Evolutionary conservation across 2,888 invertebrate genomes (phyloP).

Genomic region (Agrilus mali): DNA sequence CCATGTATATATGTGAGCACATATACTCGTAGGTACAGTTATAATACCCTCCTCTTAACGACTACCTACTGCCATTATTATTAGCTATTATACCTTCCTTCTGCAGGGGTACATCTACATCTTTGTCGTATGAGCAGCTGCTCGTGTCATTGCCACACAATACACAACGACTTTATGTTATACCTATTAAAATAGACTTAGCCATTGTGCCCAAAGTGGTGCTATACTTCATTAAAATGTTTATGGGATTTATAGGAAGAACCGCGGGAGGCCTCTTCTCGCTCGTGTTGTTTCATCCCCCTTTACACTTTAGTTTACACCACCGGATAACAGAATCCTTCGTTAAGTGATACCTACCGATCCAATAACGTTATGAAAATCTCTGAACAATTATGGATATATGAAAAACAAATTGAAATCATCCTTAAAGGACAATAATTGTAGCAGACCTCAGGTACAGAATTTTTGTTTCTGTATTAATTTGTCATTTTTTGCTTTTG

Average conservation of each 20-base stretch:
- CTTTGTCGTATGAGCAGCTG: constrained; percentile 26
- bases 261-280: constrained; percentile 22
- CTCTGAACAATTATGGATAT: no score
- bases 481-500: no score
- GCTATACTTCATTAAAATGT: constrained; percentile 34
- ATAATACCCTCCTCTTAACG: constrained; percentile 16
- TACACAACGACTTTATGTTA: constrained; percentile 26
- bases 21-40: not conserved
- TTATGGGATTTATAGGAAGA: constrained; percentile 29
- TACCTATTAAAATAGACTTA: constrained; percentile 34
- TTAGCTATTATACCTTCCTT: not conserved
- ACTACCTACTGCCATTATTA: constrained; percentile 1
- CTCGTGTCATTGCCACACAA: constrained; percentile 28
- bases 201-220: constrained; percentile 31
- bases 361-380: no score
- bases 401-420: no score
- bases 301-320: no score
- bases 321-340: no score
- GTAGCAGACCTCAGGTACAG: no score
- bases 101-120: constrained; percentile 1
- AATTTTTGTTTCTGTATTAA: no score
- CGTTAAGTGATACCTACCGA: no score
- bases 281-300: no score
- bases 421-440: no score
- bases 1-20: no score